phyloP scores from a whole-genome alignment of 1,140 invertebrate species.

The Halictus rubicundus region DNA sequence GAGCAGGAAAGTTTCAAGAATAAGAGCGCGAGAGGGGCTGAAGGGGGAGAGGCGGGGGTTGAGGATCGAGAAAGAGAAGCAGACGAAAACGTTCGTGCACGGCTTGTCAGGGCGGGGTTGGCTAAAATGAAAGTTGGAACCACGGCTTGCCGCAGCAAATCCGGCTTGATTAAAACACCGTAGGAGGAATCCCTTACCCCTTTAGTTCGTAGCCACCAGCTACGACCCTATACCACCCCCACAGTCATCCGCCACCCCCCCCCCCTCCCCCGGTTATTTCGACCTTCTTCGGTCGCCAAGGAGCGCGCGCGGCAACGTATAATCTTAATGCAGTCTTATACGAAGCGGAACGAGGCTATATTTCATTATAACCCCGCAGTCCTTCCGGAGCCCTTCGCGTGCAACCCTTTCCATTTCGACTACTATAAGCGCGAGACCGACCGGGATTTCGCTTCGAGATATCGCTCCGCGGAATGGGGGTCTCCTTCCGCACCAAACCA shows the following conservation, averaged over 20 bases:
- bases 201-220: slow-evolving; percentile 68
- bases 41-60: slow-evolving; percentile 3
- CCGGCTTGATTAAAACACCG: slow-evolving; percentile 80
- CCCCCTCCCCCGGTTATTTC: slow-evolving; percentile 62
- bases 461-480: slow-evolving; percentile 51
- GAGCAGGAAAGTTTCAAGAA: slow-evolving; percentile 16
- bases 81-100: slow-evolving; percentile 63
- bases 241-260: not conserved
- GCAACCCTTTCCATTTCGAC: slow-evolving; percentile 77
- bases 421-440: slow-evolving; percentile 61
- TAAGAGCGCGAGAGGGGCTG: not conserved
- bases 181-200: slow-evolving; percentile 75
- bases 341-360: slow-evolving; percentile 79
- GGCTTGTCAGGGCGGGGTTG: slow-evolving; percentile 62
- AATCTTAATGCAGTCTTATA: slow-evolving; percentile 82
- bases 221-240: slow-evolving; percentile 49
- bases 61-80: slow-evolving; percentile 51
- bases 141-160: slow-evolving; percentile 80
- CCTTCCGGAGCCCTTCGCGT: slow-evolving; percentile 70
- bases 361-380: slow-evolving; percentile 80
- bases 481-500: slow-evolving; percentile 25
- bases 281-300: slow-evolving; percentile 73
- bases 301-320: slow-evolving; percentile 72
- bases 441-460: slow-evolving; percentile 62
- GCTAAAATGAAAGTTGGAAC: slow-evolving; percentile 80